Base-by-base conservation (phyloP, 2,888 invertebrate species). In the Aleiodes testaceus region DNA sequence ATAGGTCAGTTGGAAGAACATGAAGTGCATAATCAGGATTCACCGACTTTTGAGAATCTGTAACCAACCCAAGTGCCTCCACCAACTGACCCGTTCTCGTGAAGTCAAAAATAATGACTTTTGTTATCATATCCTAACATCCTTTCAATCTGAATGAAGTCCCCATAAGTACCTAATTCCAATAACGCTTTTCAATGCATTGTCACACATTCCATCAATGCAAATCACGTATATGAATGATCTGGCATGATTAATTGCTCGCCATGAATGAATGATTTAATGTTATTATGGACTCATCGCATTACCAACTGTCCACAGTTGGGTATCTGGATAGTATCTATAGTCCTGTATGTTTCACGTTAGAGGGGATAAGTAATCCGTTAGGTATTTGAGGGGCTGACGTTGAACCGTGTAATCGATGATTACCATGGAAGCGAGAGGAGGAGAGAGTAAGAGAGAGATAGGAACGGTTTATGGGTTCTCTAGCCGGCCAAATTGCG, bases 401-500 rank as follows among this genome's bases (percentile, higher is more conserved):
- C 66, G 67, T 42, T 47, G 69, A 69, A 72, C 74, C 77, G 73
- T 79, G 79, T 78, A 80, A 82, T 82, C 82, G 80, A 82, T 82
- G 80, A 80, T 82, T 80, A 77, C 77, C 74, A 78, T 74, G 70
- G 65, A 20, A 59, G 64, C 53, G 53, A 45, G 49, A 49, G 61
- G n/a, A 50, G 12, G 22, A 9, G 55, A 18, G 55, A 30, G 42
- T 14, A 52, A 16, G 67, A 59, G 44, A 59, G 74, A 73, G 77
- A 42, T 75, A 73, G 45, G 73, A 77, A 71, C 75, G 75, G 79
- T 79, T 81, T 78, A 82, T 81, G 80, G 82, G 80, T 76, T 77
- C 78, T 79, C 77, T 72, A 79, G 81, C 79, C 77, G 79, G 78
- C 81, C 81, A 84, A 85, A 85, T 83, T 83, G 83, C 80, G 81